These are phyloP conservation scores for Agonum fuliginosum DNA, from an alignment of 2,888 invertebrate species.

Conservation along the genomic window DNA sequence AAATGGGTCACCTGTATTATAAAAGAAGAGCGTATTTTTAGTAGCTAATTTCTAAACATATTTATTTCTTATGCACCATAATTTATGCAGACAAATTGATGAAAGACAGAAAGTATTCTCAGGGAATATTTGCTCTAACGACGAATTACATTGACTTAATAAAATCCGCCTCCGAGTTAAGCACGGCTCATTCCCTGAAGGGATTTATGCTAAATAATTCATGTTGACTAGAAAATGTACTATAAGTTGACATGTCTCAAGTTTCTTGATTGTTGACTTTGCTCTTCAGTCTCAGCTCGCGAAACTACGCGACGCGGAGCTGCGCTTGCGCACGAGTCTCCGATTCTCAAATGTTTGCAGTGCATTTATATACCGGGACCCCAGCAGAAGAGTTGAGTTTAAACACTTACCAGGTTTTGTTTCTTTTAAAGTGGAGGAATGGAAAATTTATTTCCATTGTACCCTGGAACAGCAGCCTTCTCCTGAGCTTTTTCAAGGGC, in stretches of 20 bases:
- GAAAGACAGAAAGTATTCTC: no score
- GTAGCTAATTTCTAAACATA: no score
- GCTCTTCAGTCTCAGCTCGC: conserved; percentile 31
- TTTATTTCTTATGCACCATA: no score
- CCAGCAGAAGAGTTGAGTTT: neutral
- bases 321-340: neutral
- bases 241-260: conserved; percentile 59
- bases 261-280: conserved; percentile 58
- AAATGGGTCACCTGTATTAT: no score
- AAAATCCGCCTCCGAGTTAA: conserved; percentile 16
- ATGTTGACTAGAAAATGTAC: conserved; percentile 59
- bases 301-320: neutral
- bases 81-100: no score
- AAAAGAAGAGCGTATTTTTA: no score
- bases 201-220: conserved; percentile 58
- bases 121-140: no score
- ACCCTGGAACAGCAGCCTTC: no score
- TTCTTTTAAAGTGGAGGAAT: no score
- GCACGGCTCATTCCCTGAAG: conserved; percentile 1
- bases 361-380: neutral
- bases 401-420: neutral
- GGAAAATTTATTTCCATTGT: no score
- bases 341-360: neutral
- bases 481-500: no score
- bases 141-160: conserved; percentile 41